A percentile compares a stretch with the other conserved stretches of the same genome.
Evolutionary conservation across 1,140 invertebrate species (phyloP).

Genomic region (Globodera rostochiensis): DNA sequence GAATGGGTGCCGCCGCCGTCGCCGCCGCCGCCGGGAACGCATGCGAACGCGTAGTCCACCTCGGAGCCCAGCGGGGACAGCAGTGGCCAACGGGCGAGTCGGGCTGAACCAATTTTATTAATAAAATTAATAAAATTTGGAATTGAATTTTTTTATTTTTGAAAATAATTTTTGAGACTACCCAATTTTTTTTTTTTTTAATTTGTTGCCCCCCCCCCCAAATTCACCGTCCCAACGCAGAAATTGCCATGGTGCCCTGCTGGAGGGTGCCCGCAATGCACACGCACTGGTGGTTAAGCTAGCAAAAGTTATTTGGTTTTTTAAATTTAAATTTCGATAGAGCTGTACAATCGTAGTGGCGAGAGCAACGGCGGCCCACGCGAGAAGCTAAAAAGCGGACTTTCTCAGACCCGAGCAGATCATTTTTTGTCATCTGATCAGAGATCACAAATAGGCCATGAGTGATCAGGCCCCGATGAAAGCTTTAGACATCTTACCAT

Average conservation of each 20-base stretch:
- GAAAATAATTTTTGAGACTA: too few relatives aligned
- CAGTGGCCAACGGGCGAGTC: conserved; percentile 64
- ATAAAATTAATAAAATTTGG: not conserved
- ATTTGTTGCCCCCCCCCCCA: too few relatives aligned
- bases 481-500: too few relatives aligned
- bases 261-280: conserved; percentile 65
- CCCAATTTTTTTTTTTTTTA: too few relatives aligned
- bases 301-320: too few relatives aligned
- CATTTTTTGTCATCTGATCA: too few relatives aligned
- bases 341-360: conserved; percentile 64
- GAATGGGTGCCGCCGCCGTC: conserved; percentile 14
- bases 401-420: too few relatives aligned
- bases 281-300: conserved; percentile 57
- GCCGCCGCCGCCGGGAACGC: conserved; percentile 40
- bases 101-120: conserved; percentile 26
- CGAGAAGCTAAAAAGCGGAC: conserved; percentile 43
- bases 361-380: conserved; percentile 63
- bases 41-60: conserved; percentile 43
- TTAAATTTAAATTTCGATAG: conserved; percentile 27
- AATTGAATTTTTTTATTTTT: not conserved
- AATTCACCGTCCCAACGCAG: conserved; percentile 44
- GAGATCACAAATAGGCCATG: too few relatives aligned
- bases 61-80: conserved; percentile 58
- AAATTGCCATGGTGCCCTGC: conserved; percentile 56
- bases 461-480: too few relatives aligned